Base-by-base conservation (phyloP, 2,113 vertebrate species). In the Odontesthes bonariensis region DNA sequence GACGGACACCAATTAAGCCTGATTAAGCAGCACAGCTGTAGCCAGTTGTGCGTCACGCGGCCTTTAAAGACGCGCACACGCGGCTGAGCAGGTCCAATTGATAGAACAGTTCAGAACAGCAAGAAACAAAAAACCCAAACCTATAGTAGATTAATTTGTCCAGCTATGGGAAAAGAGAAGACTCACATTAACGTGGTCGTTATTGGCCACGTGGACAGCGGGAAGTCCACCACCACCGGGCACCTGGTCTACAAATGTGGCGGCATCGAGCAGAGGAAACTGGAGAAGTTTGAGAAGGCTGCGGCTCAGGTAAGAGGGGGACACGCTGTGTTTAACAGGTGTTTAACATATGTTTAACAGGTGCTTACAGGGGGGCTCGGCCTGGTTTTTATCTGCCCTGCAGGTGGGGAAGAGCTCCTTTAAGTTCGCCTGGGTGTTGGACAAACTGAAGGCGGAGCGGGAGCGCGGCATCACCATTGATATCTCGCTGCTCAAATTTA, bases 401-500 rank as follows among this genome's bases (percentile, higher is more conserved):
- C 44, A 96, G 95, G 93, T 94, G 84, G 95, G 95, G 2, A 96
- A 95, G 73, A 79, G 93, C 32, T 96, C 95, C 13, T 96, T 96
- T 70, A 95, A 96, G 32, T 96, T 92, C 60, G 95, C 95, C 7
- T 96, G 95, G 95, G 87, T 95, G 55, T 60, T 96, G 83, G 95
- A 95, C 85, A 95, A 94, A 63, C 88, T 96, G 68, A 94, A 95
- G 64, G 95, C 93, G 0, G 95, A 96, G 77, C 59, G 95, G 12
- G 94, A 96, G 80, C 90, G 95, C 13, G 95, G 95, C 0, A 95
- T 96, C 33, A 95, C 94, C 9, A 96, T 96, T 0, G 95, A 95
- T 16, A 94, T 95, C 1, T 95, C 95, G 0, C 83, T 96, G 31
- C 81, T 95, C 57, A 95, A 95, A 16, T 95, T 96, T 14, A 92